These are phyloP conservation scores for Drosophila serrata DNA, from an alignment of 1,140 invertebrate genomes.

Conservation along the genomic window DNA sequence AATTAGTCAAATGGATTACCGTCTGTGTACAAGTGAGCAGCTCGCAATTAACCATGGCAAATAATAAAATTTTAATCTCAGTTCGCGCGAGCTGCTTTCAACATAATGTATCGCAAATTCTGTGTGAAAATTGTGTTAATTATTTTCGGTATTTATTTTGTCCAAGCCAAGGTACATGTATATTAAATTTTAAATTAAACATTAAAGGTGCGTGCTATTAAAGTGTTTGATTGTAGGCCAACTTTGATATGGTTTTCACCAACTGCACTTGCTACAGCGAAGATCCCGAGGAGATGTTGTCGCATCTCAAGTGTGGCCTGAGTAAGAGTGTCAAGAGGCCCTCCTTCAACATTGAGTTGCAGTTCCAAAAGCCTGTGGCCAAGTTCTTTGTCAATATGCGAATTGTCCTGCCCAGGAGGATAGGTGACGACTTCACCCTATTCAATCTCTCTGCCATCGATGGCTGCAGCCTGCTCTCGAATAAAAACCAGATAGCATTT, in stretches of 20 bases:
- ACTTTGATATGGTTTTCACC: constrained; percentile 55
- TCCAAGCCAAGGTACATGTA: constrained; percentile 21
- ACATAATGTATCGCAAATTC: constrained; percentile 34
- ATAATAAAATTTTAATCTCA: constrained; percentile 29
- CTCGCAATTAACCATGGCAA: constrained; percentile 22
- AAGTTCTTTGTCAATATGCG: constrained; percentile 55
- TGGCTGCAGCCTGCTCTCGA: constrained; percentile 57
- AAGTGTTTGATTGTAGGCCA: constrained; percentile 20
- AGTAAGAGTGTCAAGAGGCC: constrained; percentile 52
- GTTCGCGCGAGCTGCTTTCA: constrained; percentile 3
- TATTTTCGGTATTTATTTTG: constrained; percentile 2
- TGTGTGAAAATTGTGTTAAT: constrained; percentile 16
- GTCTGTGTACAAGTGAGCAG: constrained; percentile 19
- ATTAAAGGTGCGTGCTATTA: not conserved
- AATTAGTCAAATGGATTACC: constrained; percentile 45
- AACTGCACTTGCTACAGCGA: constrained; percentile 47
- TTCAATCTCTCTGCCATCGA: constrained; percentile 58
- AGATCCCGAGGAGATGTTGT: constrained; percentile 49
- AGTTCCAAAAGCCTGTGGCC: constrained; percentile 49
- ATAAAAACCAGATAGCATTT: constrained; percentile 62
- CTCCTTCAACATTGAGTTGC: constrained; percentile 48
- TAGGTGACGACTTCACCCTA: constrained; percentile 36
- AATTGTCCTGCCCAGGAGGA: constrained; percentile 31
- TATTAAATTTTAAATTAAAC: not conserved
- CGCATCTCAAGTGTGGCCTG: constrained; percentile 35